Percentiles rank a stretch among this genome's conserved stretches.
These are phyloP conservation scores for Proterorhinus semilunaris DNA, from an alignment of 2,113 vertebrate genomes.

Conservation along the genomic window DNA sequence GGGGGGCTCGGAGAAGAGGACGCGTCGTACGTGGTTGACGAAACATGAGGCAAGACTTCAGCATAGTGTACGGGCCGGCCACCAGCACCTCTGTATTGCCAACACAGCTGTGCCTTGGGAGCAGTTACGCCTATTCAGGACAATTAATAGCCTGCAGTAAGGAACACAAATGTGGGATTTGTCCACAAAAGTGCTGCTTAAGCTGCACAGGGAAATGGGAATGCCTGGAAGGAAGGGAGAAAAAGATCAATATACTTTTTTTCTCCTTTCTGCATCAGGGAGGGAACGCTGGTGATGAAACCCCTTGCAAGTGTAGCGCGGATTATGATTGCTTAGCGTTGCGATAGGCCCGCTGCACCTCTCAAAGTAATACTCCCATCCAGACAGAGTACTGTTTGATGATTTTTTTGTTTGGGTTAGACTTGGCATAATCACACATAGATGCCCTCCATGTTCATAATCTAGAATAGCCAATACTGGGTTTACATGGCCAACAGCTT, in stretches of 20 bases:
- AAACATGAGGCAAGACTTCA: conserved; percentile 73
- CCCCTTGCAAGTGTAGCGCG: conserved; percentile 70
- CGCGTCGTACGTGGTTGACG: conserved; percentile 74
- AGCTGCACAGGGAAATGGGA: conserved; percentile 72
- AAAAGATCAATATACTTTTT: conserved; percentile 66
- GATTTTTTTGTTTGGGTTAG: conserved; percentile 58
- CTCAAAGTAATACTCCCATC: conserved; percentile 70
- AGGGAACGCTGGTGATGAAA: conserved; percentile 75
- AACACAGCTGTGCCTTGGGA: conserved; percentile 54
- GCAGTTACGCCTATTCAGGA: conserved; percentile 68
- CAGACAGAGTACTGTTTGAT: conserved; percentile 60
- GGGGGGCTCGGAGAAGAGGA: conserved; percentile 44
- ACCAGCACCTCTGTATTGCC: conserved; percentile 56
- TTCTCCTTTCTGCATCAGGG: conserved; percentile 49
- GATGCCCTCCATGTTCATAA: conserved; percentile 48
- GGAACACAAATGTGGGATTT: conserved; percentile 69
- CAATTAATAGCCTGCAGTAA: conserved; percentile 71
- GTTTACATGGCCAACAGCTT: neutral
- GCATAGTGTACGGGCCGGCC: conserved; percentile 44
- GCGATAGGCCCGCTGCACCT: conserved; percentile 69
- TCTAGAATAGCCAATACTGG: conserved; percentile 46
- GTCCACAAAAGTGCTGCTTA: conserved; percentile 73
- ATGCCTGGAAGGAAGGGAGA: conserved; percentile 60
- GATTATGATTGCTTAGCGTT: conserved; percentile 75
- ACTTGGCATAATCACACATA: conserved; percentile 51